Percentiles rank a stretch among this genome's conserved stretches.
These are phyloP conservation scores for Thamnophis sirtalis DNA, from an alignment of 2,113 vertebrate species.

Conservation along the genomic window DNA sequence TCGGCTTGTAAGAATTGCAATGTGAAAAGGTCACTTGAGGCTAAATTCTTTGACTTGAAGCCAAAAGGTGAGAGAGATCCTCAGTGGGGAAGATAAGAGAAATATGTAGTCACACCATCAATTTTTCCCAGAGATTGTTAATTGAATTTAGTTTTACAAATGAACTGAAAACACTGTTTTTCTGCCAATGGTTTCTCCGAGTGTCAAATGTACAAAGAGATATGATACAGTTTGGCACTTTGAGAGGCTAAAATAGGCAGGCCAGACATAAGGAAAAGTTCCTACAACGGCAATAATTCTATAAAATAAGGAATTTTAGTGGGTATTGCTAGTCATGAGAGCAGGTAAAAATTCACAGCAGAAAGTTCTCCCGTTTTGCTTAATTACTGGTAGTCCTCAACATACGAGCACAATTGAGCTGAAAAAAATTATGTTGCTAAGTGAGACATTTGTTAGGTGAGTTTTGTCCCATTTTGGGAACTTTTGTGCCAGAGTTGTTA, in stretches of 20 bases:
- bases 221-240: background rate
- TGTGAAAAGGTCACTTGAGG: constrained; percentile 49
- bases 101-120: constrained; percentile 10
- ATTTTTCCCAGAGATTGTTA: background rate
- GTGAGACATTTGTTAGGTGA: background rate
- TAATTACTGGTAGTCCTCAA: background rate
- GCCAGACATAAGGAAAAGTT: background rate
- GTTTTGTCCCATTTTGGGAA: background rate
- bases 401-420: background rate
- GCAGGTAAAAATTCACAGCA: background rate
- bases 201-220: background rate
- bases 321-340: background rate
- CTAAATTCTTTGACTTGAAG: constrained; percentile 33
- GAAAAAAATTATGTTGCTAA: background rate
- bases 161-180: background rate
- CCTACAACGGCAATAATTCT: background rate
- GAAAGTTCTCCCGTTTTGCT: background rate
- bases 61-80: constrained; percentile 40
- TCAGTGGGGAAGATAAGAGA: background rate
- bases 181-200: fast-evolving
- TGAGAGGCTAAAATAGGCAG: background rate
- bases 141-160: background rate
- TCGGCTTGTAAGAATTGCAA: constrained; percentile 50
- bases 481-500: background rate
- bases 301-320: background rate